phyloP scores from a whole-genome alignment of 30 jellyfish, hydroid and myxozoan genomes.

The Hydractinia symbiolongicarpus region DNA sequence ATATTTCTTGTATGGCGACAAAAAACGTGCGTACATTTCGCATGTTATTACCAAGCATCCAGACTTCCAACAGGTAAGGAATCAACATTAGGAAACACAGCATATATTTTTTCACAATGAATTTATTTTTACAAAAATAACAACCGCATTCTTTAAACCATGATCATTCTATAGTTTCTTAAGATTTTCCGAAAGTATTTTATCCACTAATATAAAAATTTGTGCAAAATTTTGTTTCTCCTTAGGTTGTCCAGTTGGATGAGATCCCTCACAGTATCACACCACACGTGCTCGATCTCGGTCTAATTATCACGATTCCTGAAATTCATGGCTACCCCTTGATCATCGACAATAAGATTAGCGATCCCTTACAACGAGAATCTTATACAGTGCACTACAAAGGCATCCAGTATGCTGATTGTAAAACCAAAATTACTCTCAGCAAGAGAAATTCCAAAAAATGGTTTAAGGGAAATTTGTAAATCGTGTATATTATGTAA shows the following conservation, averaged over 20 bases:
- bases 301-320: background rate
- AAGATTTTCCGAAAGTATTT: background rate
- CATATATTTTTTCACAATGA: background rate
- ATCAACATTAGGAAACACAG: background rate
- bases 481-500: no score
- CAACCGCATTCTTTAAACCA: background rate
- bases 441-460: background rate
- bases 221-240: background rate
- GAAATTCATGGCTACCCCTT: conserved; percentile 20
- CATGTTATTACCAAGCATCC: conserved; percentile 28
- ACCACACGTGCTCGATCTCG: conserved; percentile 14
- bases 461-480: background rate
- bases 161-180: background rate
- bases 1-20: conserved; percentile 27
- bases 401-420: conserved; percentile 11
- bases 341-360: background rate
- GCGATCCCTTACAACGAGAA: conserved; percentile 11
- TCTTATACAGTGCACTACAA: conserved; percentile 15
- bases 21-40: conserved; percentile 13
- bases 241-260: conserved; percentile 23
- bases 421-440: conserved; percentile 1
- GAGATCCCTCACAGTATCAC: conserved; percentile 20
- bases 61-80: conserved; percentile 32
- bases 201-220: background rate
- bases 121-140: background rate